A percentile compares a stretch with the other conserved stretches of the same genome.
These are phyloP conservation scores for Spodoptera exigua DNA, from an alignment of 2,888 invertebrate genomes.

Conservation along the genomic window DNA sequence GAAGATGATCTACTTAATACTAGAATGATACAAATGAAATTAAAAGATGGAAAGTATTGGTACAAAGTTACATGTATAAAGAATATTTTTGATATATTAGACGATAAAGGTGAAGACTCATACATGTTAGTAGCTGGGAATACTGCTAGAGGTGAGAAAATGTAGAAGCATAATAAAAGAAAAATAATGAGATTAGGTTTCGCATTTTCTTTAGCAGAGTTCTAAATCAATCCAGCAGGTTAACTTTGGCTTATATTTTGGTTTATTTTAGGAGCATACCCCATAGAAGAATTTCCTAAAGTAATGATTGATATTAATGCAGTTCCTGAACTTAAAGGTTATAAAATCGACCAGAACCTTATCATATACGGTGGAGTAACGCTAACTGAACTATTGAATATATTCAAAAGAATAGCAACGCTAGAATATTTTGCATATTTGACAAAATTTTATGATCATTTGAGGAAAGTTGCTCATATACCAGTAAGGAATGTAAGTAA, in stretches of 20 bases:
- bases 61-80: constrained; percentile 82
- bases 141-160: constrained; percentile 90
- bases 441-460: constrained; percentile 88
- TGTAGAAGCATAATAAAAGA: no score
- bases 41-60: constrained; percentile 81
- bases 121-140: constrained; percentile 92
- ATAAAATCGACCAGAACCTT: constrained; percentile 76
- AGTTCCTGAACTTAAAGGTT: constrained; percentile 87
- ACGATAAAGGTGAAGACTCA: constrained; percentile 73
- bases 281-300: constrained; percentile 71
- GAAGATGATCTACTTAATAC: constrained; percentile 64
- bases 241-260: background rate
- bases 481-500: constrained; percentile 91
- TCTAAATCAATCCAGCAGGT: no score
- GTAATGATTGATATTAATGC: constrained; percentile 90
- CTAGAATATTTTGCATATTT: constrained; percentile 88
- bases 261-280: constrained; percentile 73
- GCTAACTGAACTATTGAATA: constrained; percentile 84
- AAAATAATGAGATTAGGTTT: no score
- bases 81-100: constrained; percentile 87
- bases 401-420: constrained; percentile 71
- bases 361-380: constrained; percentile 88
- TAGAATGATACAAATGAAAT: constrained; percentile 57
- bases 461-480: constrained; percentile 91
- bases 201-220: no score